phyloP scores from a whole-genome alignment of 2,797 vertebrate genomes.

The Manis crassicaudata region DNA sequence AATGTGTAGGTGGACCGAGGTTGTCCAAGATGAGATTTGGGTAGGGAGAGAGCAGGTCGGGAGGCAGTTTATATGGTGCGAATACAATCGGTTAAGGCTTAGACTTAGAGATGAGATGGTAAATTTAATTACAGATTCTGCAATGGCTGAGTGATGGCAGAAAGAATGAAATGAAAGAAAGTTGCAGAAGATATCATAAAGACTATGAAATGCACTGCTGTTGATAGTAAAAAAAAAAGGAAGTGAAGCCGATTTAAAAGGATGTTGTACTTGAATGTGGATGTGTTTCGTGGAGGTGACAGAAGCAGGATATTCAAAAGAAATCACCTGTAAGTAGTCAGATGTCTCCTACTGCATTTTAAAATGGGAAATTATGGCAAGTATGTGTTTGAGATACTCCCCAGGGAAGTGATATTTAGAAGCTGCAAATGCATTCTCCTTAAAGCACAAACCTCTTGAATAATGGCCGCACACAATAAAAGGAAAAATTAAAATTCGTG shows the following conservation, averaged over 20 bases:
- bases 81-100: not conserved
- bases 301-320: not conserved
- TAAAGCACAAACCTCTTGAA: not conserved
- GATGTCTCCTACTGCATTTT: not conserved
- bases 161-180: not conserved
- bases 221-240: not conserved
- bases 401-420: not conserved
- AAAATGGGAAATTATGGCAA: not conserved
- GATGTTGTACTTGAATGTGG: not conserved
- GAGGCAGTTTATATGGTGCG: rapidly evolving
- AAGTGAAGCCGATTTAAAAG: not conserved
- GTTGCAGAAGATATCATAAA: not conserved
- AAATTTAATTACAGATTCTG: not conserved
- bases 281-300: not conserved
- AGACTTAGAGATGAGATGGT: not conserved
- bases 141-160: not conserved
- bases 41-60: not conserved
- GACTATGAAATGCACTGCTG: not conserved
- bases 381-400: not conserved
- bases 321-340: not conserved
- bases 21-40: rapidly evolving
- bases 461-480: not conserved
- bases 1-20: not conserved
- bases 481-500: not conserved
- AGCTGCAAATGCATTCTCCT: not conserved